A percentile compares a stretch with the other conserved stretches of the same genome.
Conservation (phyloP, 2,888 invertebrate genomes). For the Xestia ashworthii region DNA sequence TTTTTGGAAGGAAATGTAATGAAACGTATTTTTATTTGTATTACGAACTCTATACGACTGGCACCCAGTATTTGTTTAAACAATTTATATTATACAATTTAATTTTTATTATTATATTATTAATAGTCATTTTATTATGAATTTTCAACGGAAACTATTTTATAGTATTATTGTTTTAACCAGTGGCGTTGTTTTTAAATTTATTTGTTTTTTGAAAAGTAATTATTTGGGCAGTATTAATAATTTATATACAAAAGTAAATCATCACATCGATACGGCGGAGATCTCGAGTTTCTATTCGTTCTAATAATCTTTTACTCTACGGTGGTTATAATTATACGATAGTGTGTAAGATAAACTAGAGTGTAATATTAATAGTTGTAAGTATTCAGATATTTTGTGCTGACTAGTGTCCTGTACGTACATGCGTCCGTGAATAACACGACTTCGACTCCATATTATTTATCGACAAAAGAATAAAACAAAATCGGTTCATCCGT, state of each 20-base stretch:
- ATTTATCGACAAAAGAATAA: constrained; percentile 32
- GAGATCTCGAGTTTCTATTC: constrained; percentile 84
- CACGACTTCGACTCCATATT: constrained; percentile 41
- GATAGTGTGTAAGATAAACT: constrained; percentile 84
- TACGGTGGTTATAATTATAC: constrained; percentile 89
- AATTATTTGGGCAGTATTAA: constrained; percentile 88
- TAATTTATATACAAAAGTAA: constrained; percentile 72
- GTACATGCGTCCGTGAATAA: constrained; percentile 65
- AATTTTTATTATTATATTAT: constrained; percentile 57
- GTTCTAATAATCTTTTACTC: constrained; percentile 83
- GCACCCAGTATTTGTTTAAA: constrained; percentile 83
- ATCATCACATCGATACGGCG: constrained; percentile 79
- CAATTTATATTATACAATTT: constrained; percentile 59
- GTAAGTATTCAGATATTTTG: constrained; percentile 87
- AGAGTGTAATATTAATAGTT: constrained; percentile 81
- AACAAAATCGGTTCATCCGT: background rate
- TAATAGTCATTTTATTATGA: constrained; percentile 58
- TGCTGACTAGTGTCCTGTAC: constrained; percentile 78
- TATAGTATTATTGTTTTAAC: constrained; percentile 79
- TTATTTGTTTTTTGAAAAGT: constrained; percentile 72
- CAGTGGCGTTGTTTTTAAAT: constrained; percentile 68
- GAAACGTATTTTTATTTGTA: constrained; percentile 80
- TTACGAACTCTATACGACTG: constrained; percentile 81
- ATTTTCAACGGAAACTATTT: constrained; percentile 74
- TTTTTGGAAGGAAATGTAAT: constrained; percentile 85